Percentiles rank a stretch among this genome's conserved stretches.
Evolutionary conservation across 2,888 invertebrate genomes (phyloP).

Genomic region (Mythimna pallens): DNA sequence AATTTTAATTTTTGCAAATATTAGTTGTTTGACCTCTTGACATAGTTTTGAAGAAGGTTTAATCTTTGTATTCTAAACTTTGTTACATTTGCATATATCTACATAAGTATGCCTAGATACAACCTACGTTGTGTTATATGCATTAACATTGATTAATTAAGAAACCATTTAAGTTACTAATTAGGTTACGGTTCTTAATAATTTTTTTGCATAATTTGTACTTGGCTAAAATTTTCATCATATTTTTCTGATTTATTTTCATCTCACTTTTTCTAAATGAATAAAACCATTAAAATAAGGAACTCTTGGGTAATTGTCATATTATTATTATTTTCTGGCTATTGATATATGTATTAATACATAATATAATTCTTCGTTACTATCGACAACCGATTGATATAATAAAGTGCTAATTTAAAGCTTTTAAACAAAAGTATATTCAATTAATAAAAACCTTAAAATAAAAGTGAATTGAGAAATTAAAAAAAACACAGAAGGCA

Average conservation of each 20-base stretch:
- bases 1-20: conserved; percentile 27
- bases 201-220: conserved; percentile 15
- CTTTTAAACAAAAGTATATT: no score
- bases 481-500: background rate
- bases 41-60: conserved; percentile 28
- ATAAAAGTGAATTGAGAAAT: no score
- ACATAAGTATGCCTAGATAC: conserved; percentile 39
- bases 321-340: background rate
- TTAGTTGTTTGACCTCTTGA: conserved; percentile 22
- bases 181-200: conserved; percentile 11
- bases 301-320: background rate
- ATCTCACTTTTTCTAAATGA: background rate
- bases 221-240: conserved; percentile 16
- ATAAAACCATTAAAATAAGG: background rate
- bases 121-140: conserved; percentile 15
- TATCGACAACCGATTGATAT: no score
- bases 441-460: no score
- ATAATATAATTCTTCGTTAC: no score
- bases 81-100: conserved; percentile 40
- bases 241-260: conserved; percentile 7
- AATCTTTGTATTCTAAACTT: conserved; percentile 22
- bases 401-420: no score
- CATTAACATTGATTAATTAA: conserved; percentile 52
- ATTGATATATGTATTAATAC: background rate
- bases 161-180: conserved; percentile 12